Base-by-base conservation (phyloP, 2,888 invertebrate genomes). In the Brenthis daphne region DNA sequence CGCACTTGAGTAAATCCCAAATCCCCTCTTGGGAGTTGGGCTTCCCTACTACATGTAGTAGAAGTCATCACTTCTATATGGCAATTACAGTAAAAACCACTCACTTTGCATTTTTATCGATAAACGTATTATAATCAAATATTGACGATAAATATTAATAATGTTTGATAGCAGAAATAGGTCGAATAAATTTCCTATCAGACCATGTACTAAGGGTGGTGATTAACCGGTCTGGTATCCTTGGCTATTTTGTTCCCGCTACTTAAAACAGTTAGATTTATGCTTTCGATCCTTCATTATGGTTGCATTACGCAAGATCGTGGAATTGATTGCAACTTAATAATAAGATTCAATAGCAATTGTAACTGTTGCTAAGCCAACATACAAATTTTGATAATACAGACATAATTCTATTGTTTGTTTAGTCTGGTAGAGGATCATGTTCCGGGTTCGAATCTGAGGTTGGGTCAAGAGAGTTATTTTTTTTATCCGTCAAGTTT, bases 181-280 rank as follows among this genome's bases (percentile, higher is more conserved):
- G 60, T 50, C 50, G 50, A 16, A 60, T 60, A 6, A 43, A 43
- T 43, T 43, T 43, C 29, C 60, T 48, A 50, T 60, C 60, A 63
- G 51, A 53, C 33, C 37, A 63, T 63, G 54, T 20, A 16, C 8
- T 29, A 65, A 55, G 57, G 51, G 60, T 57, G 24, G 14, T 57
- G 33, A 57, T 68, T 61, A 65, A 60, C 70, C 58, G 55, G 67
- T 55, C 60, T 16, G 16, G 63, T 20, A 54, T 53, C 48, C 65
- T 69, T 37, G 51, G 37, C 56, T 66, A 71, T 68, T 70, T 65
- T 43, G 57, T 57, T 71, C 68, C 68, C 71, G 71, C 68, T 71
- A 71, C n/a, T 66, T 64, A 63, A 57, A 57, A 69, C 58, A 50
- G 68, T 57, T 71, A 60, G 33, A 60, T 64, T 57, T 69, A 64